phyloP scores from a whole-genome alignment of 2,888 invertebrate species.

The Tetragnatha montana region DNA sequence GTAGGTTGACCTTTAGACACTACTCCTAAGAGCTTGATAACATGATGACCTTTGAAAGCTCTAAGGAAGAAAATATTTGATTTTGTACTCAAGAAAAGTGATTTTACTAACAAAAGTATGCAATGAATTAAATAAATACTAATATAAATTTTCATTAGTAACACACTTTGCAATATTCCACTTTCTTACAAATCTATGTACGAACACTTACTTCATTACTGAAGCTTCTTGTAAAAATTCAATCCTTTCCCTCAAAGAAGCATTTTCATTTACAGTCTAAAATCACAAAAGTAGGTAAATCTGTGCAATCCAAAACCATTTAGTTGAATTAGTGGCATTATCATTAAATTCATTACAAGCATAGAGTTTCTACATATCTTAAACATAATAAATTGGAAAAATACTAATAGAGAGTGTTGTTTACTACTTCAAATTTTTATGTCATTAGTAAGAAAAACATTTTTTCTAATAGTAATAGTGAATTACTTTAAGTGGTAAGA shows the following conservation, averaged over 20 bases:
- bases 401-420: too few species aligned
- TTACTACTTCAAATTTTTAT: too few species aligned
- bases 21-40: slow-evolving; percentile 94
- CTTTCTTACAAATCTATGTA: too few species aligned
- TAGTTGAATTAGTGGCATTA: neutral
- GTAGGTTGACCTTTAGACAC: slow-evolving; percentile 95
- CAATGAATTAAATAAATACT: too few species aligned
- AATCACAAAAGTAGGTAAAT: slow-evolving; percentile 54
- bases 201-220: slow-evolving; percentile 87
- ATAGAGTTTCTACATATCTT: too few species aligned
- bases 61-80: slow-evolving; percentile 75
- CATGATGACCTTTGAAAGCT: slow-evolving; percentile 91
- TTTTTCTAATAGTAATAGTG: too few species aligned
- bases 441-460: too few species aligned
- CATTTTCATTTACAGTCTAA: slow-evolving; percentile 90
- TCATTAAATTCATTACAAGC: too few species aligned
- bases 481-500: too few species aligned
- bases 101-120: neutral
- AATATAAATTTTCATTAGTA: too few species aligned
- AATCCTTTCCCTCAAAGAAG: slow-evolving; percentile 89
- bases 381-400: too few species aligned
- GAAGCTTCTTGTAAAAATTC: slow-evolving; percentile 96
- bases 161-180: too few species aligned
- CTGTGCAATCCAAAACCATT: slow-evolving; percentile 4
- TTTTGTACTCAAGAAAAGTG: neutral